A percentile compares a stretch with the other conserved stretches of the same genome.
These are phyloP conservation scores for Cheilosia urbana DNA, from an alignment of 2,888 invertebrate genomes.

Conservation along the genomic window DNA sequence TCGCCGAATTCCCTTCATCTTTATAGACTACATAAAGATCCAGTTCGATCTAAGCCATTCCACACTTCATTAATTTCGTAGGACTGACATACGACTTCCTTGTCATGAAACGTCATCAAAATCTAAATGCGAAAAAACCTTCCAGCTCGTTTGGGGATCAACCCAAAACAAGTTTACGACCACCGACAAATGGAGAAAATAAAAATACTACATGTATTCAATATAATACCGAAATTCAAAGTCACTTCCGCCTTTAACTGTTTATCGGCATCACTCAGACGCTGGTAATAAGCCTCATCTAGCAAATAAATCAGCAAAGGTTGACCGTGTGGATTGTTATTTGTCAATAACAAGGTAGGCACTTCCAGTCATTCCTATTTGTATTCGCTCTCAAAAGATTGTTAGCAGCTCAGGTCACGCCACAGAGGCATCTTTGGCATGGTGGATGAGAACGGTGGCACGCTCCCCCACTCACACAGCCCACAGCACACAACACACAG, in stretches of 20 bases:
- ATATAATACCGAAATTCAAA: constrained; percentile 1
- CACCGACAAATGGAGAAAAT: neutral
- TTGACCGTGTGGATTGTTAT: constrained; percentile 22
- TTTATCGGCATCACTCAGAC: constrained; percentile 28
- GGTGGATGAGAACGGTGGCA: no score
- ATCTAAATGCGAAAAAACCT: neutral
- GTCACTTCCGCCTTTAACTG: constrained; percentile 38
- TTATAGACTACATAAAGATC: no score
- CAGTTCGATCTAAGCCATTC: no score
- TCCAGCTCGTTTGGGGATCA: neutral
- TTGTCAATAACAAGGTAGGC: constrained; percentile 27
- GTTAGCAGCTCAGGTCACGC: no score
- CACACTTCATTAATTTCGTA: no score
- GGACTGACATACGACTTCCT: no score
- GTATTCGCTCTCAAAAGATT: constrained; percentile 20
- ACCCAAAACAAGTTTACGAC: neutral
- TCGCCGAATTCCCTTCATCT: no score
- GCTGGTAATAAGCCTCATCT: neutral
- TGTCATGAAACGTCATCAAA: no score
- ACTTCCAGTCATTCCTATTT: constrained; percentile 51
- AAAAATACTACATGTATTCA: constrained; percentile 24
- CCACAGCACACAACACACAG: no score
- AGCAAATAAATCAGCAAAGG: constrained; percentile 16
- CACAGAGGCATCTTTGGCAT: no score
- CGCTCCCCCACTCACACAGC: neutral